phyloP scores from a whole-genome alignment of 2,888 invertebrate species.

The Quadriops clusia region DNA sequence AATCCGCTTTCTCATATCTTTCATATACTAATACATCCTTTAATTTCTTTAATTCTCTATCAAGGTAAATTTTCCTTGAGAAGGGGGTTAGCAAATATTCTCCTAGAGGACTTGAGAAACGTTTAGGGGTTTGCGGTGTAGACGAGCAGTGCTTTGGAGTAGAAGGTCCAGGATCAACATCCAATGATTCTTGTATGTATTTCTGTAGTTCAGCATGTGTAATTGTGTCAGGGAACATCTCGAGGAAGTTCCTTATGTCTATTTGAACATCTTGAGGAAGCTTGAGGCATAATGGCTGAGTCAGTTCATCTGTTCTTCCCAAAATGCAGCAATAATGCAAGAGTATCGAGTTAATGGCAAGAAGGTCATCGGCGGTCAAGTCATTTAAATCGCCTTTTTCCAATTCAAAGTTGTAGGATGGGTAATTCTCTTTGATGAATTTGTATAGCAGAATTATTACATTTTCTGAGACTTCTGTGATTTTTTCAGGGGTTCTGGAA shows the following conservation, averaged over 20 bases:
- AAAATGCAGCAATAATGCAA: slow-evolving; percentile 32
- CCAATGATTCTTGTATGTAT: too few species aligned
- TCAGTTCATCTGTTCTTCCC: slow-evolving; percentile 29
- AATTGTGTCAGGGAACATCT: slow-evolving; percentile 22
- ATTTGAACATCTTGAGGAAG: slow-evolving; percentile 26
- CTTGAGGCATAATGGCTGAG: slow-evolving; percentile 28
- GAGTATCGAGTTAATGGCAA: slow-evolving; percentile 26
- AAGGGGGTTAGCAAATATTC: slow-evolving; percentile 29
- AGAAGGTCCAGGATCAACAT: too few species aligned
- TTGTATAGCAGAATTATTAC: too few species aligned
- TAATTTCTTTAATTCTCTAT: slow-evolving; percentile 40
- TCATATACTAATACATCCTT: slow-evolving; percentile 49
- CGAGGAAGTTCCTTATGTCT: slow-evolving; percentile 28
- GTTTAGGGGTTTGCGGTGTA: too few species aligned
- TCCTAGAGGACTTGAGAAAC: too few species aligned
- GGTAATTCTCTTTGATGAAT: too few species aligned
- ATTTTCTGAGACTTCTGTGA: too few species aligned
- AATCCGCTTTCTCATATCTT: slow-evolving; percentile 48
- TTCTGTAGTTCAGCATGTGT: slow-evolving; percentile 22
- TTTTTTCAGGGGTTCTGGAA: too few species aligned
- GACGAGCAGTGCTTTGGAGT: too few species aligned
- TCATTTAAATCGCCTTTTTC: too few species aligned
- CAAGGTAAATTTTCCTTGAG: slow-evolving; percentile 23
- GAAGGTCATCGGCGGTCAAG: slow-evolving; percentile 15
- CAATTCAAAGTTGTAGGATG: too few species aligned